These are phyloP conservation scores for Rapana venosa DNA, from an alignment of 2,888 invertebrate species.

Conservation along the genomic window DNA sequence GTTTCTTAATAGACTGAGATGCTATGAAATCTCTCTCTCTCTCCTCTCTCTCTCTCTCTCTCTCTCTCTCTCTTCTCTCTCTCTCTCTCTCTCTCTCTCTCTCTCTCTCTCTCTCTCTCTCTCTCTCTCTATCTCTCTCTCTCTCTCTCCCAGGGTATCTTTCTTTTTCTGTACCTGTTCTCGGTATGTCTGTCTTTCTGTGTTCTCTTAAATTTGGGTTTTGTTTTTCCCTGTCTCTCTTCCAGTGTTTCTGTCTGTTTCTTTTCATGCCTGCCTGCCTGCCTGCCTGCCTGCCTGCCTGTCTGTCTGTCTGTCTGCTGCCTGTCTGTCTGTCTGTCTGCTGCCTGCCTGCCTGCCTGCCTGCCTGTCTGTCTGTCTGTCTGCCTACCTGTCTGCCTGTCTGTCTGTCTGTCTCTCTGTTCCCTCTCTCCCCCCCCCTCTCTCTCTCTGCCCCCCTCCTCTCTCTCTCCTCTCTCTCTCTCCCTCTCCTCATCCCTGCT, in stretches of 20 bases:
- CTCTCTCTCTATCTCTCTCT: slow-evolving; percentile 16
- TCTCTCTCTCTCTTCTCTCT: slow-evolving; percentile 16
- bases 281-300: no score
- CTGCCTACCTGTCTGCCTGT: neutral
- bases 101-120: slow-evolving; percentile 26
- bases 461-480: neutral
- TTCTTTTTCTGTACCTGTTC: neutral
- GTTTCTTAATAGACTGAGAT: no score
- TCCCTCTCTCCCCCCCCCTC: slow-evolving; percentile 32
- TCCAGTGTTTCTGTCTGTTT: no score
- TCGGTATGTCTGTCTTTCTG: neutral
- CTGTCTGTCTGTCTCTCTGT: slow-evolving; percentile 4
- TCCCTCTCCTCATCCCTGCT: neutral
- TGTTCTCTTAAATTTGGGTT: no score
- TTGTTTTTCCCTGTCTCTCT: no score
- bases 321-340: slow-evolving; percentile 31
- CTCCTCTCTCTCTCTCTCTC: no score
- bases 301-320: neutral
- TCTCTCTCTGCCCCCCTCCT: slow-evolving; percentile 10
- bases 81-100: slow-evolving; percentile 31
- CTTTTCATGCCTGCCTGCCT: no score
- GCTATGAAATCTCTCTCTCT: no score
- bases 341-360: slow-evolving; percentile 28
- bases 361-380: neutral
- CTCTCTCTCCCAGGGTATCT: slow-evolving; percentile 28